Conservation (phyloP, 2,888 invertebrate species). For the Harpalus rubripes region DNA sequence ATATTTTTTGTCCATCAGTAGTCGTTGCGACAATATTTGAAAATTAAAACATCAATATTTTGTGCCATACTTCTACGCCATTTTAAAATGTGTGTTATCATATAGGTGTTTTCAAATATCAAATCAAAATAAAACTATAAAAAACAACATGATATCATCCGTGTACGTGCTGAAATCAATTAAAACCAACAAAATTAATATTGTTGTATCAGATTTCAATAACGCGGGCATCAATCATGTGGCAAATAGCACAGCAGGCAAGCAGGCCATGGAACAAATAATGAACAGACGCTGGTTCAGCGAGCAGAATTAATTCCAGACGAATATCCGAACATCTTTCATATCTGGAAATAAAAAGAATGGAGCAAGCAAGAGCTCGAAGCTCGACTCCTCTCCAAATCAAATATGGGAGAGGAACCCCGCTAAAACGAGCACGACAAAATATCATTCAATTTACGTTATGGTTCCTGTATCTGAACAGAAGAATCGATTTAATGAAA, state of each 20-base stretch:
- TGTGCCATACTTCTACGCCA: no score
- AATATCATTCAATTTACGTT: slow-evolving; percentile 62
- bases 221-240: slow-evolving; percentile 21
- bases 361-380: background rate
- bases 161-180: background rate
- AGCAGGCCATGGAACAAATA: slow-evolving; percentile 31
- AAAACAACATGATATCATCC: background rate
- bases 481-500: slow-evolving; percentile 62
- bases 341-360: slow-evolving; percentile 56
- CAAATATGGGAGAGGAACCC: slow-evolving; percentile 34
- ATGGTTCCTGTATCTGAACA: slow-evolving; percentile 55
- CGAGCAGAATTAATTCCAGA: slow-evolving; percentile 46
- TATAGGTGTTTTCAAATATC: no score
- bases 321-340: slow-evolving; percentile 54
- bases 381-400: slow-evolving; percentile 22
- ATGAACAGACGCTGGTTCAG: slow-evolving; percentile 43
- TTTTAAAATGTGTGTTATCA: no score
- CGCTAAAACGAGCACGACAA: slow-evolving; percentile 59
- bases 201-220: slow-evolving; percentile 11
- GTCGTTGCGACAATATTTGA: no score
- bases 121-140: background rate
- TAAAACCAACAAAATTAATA: background rate
- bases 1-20: no score
- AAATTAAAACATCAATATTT: no score
- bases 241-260: background rate